Conservation (phyloP, 2,888 invertebrate species). For the Mamestra brassicae region DNA sequence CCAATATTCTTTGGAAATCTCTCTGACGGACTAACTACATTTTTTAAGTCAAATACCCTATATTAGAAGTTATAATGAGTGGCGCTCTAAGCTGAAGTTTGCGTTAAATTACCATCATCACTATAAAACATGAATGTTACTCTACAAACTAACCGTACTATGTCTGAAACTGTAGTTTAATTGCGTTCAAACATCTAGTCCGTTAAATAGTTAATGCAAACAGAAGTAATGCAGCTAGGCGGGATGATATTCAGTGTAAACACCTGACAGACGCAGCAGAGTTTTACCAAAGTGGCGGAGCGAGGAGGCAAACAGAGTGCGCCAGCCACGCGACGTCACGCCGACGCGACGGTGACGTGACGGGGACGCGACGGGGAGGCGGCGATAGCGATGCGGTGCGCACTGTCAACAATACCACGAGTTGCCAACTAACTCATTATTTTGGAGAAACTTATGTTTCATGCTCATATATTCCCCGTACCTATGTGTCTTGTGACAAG, state of each 20-base stretch:
- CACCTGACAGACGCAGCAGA: conserved; percentile 84
- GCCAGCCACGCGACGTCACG: conserved; percentile 54
- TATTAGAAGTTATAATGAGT: conserved; percentile 29
- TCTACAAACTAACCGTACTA: conserved; percentile 19
- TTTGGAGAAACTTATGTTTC: conserved; percentile 23
- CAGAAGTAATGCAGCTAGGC: conserved; percentile 70
- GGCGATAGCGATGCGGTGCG: conserved; percentile 24
- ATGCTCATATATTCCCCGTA: not conserved
- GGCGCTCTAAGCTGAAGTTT: not conserved
- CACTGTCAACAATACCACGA: conserved; percentile 55
- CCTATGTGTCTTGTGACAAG: not conserved
- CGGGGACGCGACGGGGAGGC: conserved; percentile 4
- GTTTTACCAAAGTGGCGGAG: conserved; percentile 78
- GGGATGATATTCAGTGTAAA: conserved; percentile 82
- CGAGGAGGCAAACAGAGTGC: conserved; percentile 74
- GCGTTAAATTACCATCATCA: conserved; percentile 6
- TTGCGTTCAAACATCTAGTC: conserved; percentile 74
- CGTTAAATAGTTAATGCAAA: conserved; percentile 74
- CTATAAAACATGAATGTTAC: conserved; percentile 19
- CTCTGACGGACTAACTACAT: too few species aligned
- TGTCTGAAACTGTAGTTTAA: conserved; percentile 71
- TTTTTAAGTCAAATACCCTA: too few species aligned
- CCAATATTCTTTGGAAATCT: too few species aligned
- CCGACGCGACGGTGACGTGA: conserved; percentile 19
- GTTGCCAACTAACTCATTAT: conserved; percentile 35